Base-by-base conservation (phyloP, 2,797 vertebrate species). In the Brotula barbata region DNA sequence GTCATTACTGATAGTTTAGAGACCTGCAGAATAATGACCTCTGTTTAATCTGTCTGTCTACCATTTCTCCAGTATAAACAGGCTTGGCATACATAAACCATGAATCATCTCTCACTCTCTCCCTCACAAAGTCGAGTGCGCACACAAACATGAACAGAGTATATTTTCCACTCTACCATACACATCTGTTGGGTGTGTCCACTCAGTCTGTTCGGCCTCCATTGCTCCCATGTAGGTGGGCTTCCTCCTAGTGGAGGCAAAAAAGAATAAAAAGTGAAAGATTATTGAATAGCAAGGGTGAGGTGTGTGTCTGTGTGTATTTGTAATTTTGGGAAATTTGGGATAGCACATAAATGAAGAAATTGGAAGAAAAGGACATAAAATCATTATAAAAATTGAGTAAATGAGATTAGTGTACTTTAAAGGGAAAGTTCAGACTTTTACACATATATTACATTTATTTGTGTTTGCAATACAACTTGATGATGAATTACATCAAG, bases 171-270 rank as follows among this genome's bases (percentile, higher is more conserved):
- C 52, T 69, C 31, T 69, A 15, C 56, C 40, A 43, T 39, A 54
- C 77, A 84, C 85, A 88, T 83, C 78, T 88, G 77, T 14, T 61
- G 80, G 87, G 85, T 71, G 84, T 80, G 84, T 50, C 58, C 6
- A 33, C 31, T 74, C 70, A 65, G 52, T 64, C 71, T 53, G 61
- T 16, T 7, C 13, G 54, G 68, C 45, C 50, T 58, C 15, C 71
- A 61, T 34, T 20, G 19, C 58, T 65, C 57, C 58, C 55, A 48
- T 13, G 28, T 47, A 1, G 0, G 42, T 34, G 17, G 63, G 56
- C 61, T 71, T 75, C 64, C 47, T 76, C 72, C 73, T 80, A 68
- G 19, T 56, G 68, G 71, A 62, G 64, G 55, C 16, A 17, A 51
- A 60, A 55, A 21, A 10, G 45, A 23, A 31, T 58, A 37, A 46